A percentile compares a stretch with the other conserved stretches of the same genome.
These are phyloP conservation scores for Silurus glanis DNA, from an alignment of 2,113 vertebrate genomes.

Conservation along the genomic window DNA sequence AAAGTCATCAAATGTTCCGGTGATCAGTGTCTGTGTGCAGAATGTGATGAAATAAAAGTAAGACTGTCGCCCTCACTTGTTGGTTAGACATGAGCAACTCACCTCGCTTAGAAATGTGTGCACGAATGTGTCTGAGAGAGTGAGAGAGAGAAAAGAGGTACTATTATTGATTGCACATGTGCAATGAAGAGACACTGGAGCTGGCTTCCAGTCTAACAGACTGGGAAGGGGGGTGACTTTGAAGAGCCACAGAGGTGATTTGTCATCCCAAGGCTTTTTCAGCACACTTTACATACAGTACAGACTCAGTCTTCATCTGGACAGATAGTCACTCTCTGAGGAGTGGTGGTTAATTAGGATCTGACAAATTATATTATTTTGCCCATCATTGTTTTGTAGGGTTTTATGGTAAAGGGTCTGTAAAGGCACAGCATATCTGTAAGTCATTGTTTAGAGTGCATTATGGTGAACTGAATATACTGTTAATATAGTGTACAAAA, in stretches of 20 bases:
- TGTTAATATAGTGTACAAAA: background rate
- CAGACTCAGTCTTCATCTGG: slow-evolving; percentile 23
- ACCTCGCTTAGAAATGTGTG: background rate
- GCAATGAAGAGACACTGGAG: slow-evolving; percentile 38
- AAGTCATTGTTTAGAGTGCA: background rate
- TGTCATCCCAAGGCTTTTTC: slow-evolving; percentile 32
- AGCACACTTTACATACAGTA: slow-evolving; percentile 18
- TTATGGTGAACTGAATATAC: background rate
- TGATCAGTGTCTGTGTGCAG: background rate
- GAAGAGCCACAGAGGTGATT: slow-evolving; percentile 46
- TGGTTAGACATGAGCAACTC: slow-evolving; percentile 1
- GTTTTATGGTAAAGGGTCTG: slow-evolving; percentile 24
- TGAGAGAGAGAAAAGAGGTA: slow-evolving; percentile 12
- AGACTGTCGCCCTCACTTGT: slow-evolving; percentile 28
- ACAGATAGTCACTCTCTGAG: slow-evolving; percentile 30
- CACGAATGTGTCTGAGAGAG: slow-evolving; percentile 23
- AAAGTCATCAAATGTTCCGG: slow-evolving; percentile 17
- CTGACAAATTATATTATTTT: slow-evolving; percentile 44
- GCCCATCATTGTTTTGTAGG: slow-evolving; percentile 31
- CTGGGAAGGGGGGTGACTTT: slow-evolving; percentile 24
- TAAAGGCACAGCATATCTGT: background rate
- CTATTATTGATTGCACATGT: slow-evolving; percentile 53
- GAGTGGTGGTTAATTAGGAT: slow-evolving; percentile 42
- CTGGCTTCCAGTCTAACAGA: slow-evolving; percentile 40
- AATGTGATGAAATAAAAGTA: slow-evolving; percentile 29